Conservation (phyloP, 2,113 vertebrate genomes). For the Rhynchopsitta pachyrhyncha region DNA sequence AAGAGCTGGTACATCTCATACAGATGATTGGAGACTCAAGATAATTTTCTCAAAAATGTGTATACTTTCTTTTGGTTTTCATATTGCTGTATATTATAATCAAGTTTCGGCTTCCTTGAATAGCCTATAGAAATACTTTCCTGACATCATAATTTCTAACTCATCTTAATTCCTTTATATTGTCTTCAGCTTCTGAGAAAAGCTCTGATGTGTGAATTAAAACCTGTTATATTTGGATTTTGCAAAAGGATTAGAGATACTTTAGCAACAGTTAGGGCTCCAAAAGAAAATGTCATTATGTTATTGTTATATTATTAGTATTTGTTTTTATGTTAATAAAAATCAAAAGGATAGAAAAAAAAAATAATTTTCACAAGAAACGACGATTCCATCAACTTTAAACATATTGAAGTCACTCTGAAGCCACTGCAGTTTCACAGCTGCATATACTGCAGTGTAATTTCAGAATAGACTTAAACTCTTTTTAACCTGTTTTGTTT, state of each 20-base stretch:
- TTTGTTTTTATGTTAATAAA: neutral
- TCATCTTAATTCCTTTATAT: neutral
- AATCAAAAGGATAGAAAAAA: neutral
- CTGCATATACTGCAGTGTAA: neutral
- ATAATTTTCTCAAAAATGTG: neutral
- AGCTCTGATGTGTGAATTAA: neutral
- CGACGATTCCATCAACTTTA: neutral
- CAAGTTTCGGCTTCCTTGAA: neutral
- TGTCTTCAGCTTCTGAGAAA: neutral
- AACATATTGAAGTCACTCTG: neutral
- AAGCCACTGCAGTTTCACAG: neutral
- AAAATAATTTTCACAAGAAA: neutral
- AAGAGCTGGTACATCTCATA: neutral
- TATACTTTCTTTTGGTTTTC: neutral
- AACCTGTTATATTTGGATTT: neutral
- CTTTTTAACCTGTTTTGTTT: neutral
- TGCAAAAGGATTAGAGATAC: neutral
- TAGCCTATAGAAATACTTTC: neutral
- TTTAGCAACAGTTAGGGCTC: neutral
- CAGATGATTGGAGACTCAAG: neutral
- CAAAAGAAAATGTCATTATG: accelerated
- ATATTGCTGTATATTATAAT: neutral
- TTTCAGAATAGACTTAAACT: neutral
- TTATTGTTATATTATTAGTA: neutral
- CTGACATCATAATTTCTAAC: neutral